These are phyloP conservation scores for Luffia ferchaultella DNA, from an alignment of 2,888 invertebrate genomes.

Conservation along the genomic window DNA sequence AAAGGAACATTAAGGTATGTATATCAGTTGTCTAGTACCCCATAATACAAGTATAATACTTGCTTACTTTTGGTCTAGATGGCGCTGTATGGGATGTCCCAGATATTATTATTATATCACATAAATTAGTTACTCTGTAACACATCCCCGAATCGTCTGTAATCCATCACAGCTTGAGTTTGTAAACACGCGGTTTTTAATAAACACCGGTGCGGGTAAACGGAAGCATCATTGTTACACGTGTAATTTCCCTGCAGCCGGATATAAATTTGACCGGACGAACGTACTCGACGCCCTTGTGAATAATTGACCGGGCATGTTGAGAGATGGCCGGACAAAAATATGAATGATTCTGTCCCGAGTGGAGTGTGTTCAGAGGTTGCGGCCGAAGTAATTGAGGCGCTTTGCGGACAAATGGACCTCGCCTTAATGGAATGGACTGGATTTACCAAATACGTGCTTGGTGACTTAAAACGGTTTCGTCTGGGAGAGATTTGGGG, in stretches of 20 bases:
- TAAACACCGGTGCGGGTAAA: constrained; percentile 18
- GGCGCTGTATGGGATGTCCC: too few relatives aligned
- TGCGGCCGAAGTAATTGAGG: not conserved
- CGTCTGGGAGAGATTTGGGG: too few relatives aligned
- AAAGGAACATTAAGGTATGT: too few relatives aligned
- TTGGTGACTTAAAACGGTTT: too few relatives aligned
- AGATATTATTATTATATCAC: too few relatives aligned
- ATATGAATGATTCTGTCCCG: not conserved
- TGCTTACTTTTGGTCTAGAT: too few relatives aligned
- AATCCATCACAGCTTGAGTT: too few relatives aligned
- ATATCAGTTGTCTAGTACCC: too few relatives aligned
- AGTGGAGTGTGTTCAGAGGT: not conserved
- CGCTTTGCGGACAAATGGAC: not conserved
- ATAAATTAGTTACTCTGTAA: too few relatives aligned
- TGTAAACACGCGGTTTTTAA: not conserved
- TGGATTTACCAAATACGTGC: too few relatives aligned
- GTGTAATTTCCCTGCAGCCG: constrained; percentile 50
- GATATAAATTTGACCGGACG: not conserved
- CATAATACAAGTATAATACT: too few relatives aligned
- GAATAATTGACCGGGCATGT: constrained; percentile 41
- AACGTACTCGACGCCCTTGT: constrained; percentile 22
- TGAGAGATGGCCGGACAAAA: not conserved
- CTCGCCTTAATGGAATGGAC: not conserved
- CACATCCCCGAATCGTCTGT: too few relatives aligned
- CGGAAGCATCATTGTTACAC: constrained; percentile 50